Evolutionary conservation across 2,113 vertebrate genomes (phyloP).

Genomic region (Bubalus kerabau): DNA sequence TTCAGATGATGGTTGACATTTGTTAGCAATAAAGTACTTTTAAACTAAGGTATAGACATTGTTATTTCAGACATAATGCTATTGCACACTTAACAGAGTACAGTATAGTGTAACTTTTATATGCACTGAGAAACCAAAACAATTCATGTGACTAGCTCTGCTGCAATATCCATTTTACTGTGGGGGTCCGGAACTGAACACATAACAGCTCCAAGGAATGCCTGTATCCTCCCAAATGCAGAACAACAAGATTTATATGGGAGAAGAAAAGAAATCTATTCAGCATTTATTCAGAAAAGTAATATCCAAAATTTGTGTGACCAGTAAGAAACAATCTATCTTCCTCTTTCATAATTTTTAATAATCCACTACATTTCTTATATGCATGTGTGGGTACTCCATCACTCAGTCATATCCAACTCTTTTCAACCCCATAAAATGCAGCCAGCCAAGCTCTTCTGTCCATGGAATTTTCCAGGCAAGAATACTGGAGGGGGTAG

Average conservation of each 20-base stretch:
- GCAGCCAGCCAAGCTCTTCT: neutral
- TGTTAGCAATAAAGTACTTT: neutral
- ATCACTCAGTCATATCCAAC: neutral
- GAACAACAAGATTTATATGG: neutral
- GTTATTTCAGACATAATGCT: neutral
- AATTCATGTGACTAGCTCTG: neutral
- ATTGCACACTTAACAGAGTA: neutral
- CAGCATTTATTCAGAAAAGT: slow-evolving; percentile 14
- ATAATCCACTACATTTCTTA: neutral
- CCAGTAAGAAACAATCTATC: neutral
- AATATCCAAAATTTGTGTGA: neutral
- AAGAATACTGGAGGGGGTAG: neutral
- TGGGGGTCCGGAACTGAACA: neutral
- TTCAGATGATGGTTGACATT: neutral
- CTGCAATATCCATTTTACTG: neutral
- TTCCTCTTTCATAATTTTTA: neutral
- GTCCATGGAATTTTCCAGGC: neutral
- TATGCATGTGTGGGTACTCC: neutral
- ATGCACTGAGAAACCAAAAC: neutral
- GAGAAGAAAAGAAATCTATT: neutral
- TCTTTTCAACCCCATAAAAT: neutral
- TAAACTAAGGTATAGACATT: neutral
- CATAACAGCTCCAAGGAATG: neutral
- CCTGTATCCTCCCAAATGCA: neutral
- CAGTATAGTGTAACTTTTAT: neutral